Conservation (phyloP, 2,888 invertebrate species). For the Sepiola atlantica region DNA sequence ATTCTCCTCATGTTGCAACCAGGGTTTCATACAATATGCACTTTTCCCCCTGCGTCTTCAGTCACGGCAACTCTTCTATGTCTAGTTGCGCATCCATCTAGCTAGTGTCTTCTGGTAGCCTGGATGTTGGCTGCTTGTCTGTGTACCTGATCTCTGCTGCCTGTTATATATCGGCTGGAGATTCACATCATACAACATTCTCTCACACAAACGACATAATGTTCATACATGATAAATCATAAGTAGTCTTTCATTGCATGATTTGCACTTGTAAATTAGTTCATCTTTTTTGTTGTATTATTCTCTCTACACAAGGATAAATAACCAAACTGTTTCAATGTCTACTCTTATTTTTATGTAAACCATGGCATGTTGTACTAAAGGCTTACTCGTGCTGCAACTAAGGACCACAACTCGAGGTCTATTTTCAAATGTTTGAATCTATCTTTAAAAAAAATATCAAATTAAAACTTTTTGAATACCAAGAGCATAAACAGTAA, state of each 20-base stretch:
- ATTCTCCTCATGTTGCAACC: not conserved
- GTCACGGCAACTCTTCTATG: not conserved
- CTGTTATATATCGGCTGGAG: slow-evolving; percentile 39
- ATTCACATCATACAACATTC: not conserved
- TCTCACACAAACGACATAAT: not conserved
- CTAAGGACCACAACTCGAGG: too few species aligned
- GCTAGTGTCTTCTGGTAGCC: slow-evolving; percentile 36
- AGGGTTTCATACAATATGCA: not conserved
- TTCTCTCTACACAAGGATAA: not conserved
- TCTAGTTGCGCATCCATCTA: not conserved
- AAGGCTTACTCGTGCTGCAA: too few species aligned
- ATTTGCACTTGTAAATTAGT: slow-evolving; percentile 35
- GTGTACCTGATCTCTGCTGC: not conserved
- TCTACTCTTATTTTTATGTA: not conserved
- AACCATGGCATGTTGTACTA: too few species aligned
- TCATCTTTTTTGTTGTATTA: not conserved
- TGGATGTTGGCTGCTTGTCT: not conserved
- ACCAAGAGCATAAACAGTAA: too few species aligned
- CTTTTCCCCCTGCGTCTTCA: not conserved
- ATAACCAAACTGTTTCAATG: not conserved
- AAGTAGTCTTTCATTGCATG: slow-evolving; percentile 43
- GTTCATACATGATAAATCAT: slow-evolving; percentile 10
- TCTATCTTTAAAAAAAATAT: too few species aligned
- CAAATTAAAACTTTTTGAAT: too few species aligned
- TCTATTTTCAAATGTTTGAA: too few species aligned